Percentiles rank a stretch among this genome's conserved stretches.
Evolutionary conservation across 1,140 invertebrate genomes (phyloP).

Genomic region (Eciton burchellii): DNA sequence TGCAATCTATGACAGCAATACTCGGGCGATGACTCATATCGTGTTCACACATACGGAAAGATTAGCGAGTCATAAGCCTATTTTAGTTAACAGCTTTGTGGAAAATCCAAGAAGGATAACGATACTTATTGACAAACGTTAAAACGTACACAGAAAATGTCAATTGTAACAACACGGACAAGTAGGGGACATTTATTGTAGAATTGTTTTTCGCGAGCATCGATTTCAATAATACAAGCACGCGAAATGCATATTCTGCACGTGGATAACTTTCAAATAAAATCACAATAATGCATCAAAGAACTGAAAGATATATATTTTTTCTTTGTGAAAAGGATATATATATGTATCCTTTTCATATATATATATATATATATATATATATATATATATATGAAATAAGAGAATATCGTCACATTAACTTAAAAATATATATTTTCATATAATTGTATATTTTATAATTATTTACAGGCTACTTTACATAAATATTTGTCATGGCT

Average conservation of each 20-base stretch:
- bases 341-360: too few species aligned
- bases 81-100: constrained; percentile 42
- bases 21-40: constrained; percentile 41
- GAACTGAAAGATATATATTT: not conserved
- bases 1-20: constrained; percentile 51
- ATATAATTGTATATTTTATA: not conserved
- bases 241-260: too few species aligned
- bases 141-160: not conserved
- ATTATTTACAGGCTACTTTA: constrained; percentile 6
- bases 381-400: too few species aligned
- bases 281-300: not conserved
- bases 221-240: not conserved
- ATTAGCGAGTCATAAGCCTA: constrained; percentile 36
- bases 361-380: too few species aligned
- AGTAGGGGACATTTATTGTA: not conserved
- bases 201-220: not conserved
- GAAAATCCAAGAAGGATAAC: constrained; percentile 26
- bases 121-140: not conserved
- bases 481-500: not conserved
- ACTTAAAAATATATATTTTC: not conserved
- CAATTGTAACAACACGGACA: too few species aligned
- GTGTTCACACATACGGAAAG: constrained; percentile 23
- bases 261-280: not conserved
- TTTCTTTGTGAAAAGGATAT: not conserved
- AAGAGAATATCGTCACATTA: not conserved